These are phyloP conservation scores for Pedetes capensis DNA, from an alignment of 2,113 vertebrate species.

Conservation along the genomic window DNA sequence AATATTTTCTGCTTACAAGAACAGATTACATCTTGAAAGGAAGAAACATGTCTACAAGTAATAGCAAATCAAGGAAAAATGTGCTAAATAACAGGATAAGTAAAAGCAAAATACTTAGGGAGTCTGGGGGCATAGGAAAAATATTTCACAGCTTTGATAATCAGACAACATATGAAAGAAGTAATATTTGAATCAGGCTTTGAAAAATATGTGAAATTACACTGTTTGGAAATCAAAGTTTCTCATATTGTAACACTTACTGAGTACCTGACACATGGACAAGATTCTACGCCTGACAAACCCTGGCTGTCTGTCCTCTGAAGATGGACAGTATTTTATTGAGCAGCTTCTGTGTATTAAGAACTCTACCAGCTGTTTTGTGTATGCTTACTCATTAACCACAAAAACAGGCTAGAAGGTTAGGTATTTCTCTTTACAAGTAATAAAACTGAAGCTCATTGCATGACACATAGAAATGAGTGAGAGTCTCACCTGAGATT, in stretches of 20 bases:
- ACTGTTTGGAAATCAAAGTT: conserved; percentile 46
- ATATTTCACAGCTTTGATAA: conserved; percentile 39
- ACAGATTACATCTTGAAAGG: neutral
- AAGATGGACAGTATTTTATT: neutral
- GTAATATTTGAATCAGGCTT: conserved; percentile 33
- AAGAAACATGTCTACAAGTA: conserved; percentile 31
- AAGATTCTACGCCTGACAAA: neutral
- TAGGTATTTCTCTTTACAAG: conserved; percentile 10
- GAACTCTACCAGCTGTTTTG: conserved; percentile 3
- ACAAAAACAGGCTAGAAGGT: neutral
- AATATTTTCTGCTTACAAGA: conserved; percentile 26
- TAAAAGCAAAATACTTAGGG: conserved; percentile 41
- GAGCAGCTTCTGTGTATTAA: neutral
- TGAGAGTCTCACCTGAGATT: neutral
- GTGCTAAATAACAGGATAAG: neutral
- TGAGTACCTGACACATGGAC: neutral
- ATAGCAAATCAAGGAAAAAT: neutral
- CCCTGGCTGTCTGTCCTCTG: neutral
- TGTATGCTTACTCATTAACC: conserved; percentile 3
- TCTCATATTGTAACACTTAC: neutral
- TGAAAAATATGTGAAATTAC: neutral
- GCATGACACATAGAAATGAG: neutral
- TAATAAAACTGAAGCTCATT: conserved; percentile 11
- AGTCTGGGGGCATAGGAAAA: conserved; percentile 25
- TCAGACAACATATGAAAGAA: neutral